Evolutionary conservation across 2,797 vertebrate species (phyloP), one percentile per base, ranked within the genome.

Genomic region (Labeo calbasu): DNA sequence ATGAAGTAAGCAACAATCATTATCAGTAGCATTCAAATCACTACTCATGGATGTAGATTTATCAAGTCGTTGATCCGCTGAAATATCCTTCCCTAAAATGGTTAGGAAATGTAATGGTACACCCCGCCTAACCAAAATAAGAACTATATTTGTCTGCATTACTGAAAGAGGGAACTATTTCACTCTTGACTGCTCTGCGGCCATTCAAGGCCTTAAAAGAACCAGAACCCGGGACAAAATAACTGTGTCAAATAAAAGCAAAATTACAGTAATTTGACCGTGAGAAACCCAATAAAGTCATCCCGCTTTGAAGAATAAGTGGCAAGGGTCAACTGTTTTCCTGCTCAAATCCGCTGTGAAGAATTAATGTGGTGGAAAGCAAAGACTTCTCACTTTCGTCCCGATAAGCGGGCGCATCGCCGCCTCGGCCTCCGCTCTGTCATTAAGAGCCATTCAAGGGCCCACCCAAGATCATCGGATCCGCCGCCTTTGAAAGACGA

Each of bases 61-160:
- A 76, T 76, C 93, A 69, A 65, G 11, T 40, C 36, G 19, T 80
- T 15, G 51, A 83, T 75, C 76, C 32, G 4, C 61, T 70, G 21
- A 66, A 94, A 88, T 46, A 94, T 94, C 95, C 94, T 96, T 96
- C 93, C 95, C 96, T 94, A 96, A 96, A 96, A 96, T 95, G 95
- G 96, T 95, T 95, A 94, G 94, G 94, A 96, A 96, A 96, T 94
- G 93, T 92, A 92, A 53, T 59, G 36, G 88, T 91, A 91, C 93
- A 88, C 90, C 63, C 89, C 92, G 92, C 94, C 93, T 92, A 91
- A 93, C 87, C 89, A 93, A 92, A 94, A 94, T 94, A 92, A 88
- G 83, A 89, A 93, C 95, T 96, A 95, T 96, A 96, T 96, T 96
- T 96, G 93, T 95, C 94, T 91, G 89, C 91, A 92, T 94, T 94